Conservation (phyloP, 2,113 vertebrate species). For the Catharus fuscescens region DNA sequence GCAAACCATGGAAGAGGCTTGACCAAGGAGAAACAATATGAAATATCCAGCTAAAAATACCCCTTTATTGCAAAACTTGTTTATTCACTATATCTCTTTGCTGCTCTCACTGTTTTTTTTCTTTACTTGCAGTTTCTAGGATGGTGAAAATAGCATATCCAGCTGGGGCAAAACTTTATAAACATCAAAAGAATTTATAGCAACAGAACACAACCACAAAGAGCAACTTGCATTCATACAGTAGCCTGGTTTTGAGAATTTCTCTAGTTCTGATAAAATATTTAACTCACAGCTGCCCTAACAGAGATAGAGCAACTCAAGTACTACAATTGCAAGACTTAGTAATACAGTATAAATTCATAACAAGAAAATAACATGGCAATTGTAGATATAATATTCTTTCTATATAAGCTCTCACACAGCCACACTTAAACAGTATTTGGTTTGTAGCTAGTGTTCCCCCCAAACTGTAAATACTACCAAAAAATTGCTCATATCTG, state of each 20-base stretch:
- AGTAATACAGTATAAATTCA: neutral
- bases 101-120: neutral
- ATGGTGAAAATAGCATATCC: slow-evolving; percentile 27
- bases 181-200: slow-evolving; percentile 5
- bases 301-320: neutral
- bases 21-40: neutral
- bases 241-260: neutral
- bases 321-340: neutral
- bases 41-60: neutral
- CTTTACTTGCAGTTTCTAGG: neutral
- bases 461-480: neutral
- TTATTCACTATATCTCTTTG: neutral
- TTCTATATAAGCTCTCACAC: neutral
- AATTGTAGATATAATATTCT: neutral
- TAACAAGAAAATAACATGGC: neutral
- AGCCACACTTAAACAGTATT: neutral
- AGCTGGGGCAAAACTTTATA: slow-evolving; percentile 17
- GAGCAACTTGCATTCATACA: neutral
- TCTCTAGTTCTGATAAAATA: neutral
- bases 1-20: neutral
- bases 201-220: neutral
- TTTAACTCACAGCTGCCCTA: slow-evolving; percentile 1
- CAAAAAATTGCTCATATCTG: neutral
- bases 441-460: neutral
- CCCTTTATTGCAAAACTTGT: slow-evolving; percentile 10